Evolutionary conservation across 23 tunicate genomes (phyloP).

Genomic region (Aplidium turbinatum): DNA sequence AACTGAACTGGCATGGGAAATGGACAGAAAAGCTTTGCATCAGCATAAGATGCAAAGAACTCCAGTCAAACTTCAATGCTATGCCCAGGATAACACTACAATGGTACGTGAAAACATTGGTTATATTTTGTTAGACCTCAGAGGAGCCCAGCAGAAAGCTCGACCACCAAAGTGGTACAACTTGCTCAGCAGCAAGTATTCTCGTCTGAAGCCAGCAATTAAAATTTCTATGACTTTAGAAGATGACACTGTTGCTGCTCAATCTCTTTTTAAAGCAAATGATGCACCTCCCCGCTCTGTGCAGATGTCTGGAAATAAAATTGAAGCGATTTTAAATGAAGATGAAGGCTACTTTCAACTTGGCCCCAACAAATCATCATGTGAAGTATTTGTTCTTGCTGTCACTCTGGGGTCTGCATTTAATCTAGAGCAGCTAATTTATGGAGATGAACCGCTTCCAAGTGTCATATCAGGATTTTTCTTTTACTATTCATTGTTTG

Average conservation of each 20-base stretch:
- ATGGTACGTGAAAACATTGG: constrained; percentile 70
- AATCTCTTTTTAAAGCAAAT: constrained; percentile 68
- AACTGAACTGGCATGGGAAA: constrained; percentile 99
- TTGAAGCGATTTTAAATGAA: constrained; percentile 65
- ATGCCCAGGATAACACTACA: constrained; percentile 54
- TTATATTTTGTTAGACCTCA: constrained; percentile 80
- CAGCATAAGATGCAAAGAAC: constrained; percentile 98
- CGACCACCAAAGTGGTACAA: constrained; percentile 80
- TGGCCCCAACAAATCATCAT: constrained; percentile 38
- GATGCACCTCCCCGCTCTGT: constrained; percentile 83
- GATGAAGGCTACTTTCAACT: constrained; percentile 88
- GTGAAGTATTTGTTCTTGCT: constrained; percentile 83
- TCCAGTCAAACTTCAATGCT: constrained; percentile 91
- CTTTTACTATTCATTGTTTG: constrained; percentile 89
- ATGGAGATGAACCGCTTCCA: constrained; percentile 56
- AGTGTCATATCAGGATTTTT: constrained; percentile 60
- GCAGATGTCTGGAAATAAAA: constrained; percentile 11
- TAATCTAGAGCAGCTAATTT: constrained; percentile 83
- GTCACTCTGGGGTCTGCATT: constrained; percentile 86
- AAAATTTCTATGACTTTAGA: constrained; percentile 82
- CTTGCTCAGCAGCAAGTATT: constrained; percentile 70
- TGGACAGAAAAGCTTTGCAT: constrained; percentile 89
- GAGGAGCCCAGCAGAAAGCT: constrained; percentile 80
- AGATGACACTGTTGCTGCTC: constrained; percentile 49
- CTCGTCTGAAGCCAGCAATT: constrained; percentile 74